Conservation (phyloP, 2,888 invertebrate species). For the Cryptophagus acutangulus region DNA sequence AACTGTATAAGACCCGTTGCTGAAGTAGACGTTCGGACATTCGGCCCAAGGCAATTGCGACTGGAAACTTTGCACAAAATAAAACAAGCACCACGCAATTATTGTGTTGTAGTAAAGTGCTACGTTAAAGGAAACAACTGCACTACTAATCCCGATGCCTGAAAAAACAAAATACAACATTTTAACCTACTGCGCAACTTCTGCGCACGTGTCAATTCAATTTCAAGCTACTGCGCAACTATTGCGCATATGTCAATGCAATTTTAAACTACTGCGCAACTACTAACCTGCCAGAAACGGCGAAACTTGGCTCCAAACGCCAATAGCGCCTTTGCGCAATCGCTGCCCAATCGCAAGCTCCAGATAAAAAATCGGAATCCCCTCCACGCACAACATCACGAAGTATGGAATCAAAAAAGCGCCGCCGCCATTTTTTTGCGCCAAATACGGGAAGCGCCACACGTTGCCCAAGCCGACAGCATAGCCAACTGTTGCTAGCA, state of each 20-base stretch:
- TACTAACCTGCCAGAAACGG: slow-evolving; percentile 67
- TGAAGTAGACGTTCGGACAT: slow-evolving; percentile 79
- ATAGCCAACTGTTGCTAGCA: slow-evolving; percentile 84
- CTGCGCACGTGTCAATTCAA: no score
- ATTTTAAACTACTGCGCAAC: no score
- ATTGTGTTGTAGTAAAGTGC: slow-evolving; percentile 97
- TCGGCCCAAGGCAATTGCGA: slow-evolving; percentile 87
- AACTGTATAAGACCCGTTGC: slow-evolving; percentile 70
- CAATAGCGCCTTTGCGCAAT: slow-evolving; percentile 87
- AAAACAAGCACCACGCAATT: slow-evolving; percentile 96
- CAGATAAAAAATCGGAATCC: slow-evolving; percentile 93
- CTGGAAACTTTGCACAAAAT: slow-evolving; percentile 90
- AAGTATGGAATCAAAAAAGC: slow-evolving; percentile 97
- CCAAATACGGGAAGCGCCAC: slow-evolving; percentile 92
- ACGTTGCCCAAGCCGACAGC: slow-evolving; percentile 93
- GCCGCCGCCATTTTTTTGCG: slow-evolving; percentile 92
- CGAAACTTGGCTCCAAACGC: slow-evolving; percentile 92
- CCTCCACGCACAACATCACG: slow-evolving; percentile 90
- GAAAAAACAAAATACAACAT: slow-evolving; percentile 18
- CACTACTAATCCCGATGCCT: slow-evolving; percentile 90
- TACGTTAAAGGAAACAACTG: slow-evolving; percentile 93
- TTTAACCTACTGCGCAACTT: no score
- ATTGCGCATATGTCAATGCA: no score
- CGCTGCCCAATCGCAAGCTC: slow-evolving; percentile 94
- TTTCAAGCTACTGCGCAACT: no score